Conservation (phyloP, 2,888 invertebrate species). For the Leptopterna dolabrata region DNA sequence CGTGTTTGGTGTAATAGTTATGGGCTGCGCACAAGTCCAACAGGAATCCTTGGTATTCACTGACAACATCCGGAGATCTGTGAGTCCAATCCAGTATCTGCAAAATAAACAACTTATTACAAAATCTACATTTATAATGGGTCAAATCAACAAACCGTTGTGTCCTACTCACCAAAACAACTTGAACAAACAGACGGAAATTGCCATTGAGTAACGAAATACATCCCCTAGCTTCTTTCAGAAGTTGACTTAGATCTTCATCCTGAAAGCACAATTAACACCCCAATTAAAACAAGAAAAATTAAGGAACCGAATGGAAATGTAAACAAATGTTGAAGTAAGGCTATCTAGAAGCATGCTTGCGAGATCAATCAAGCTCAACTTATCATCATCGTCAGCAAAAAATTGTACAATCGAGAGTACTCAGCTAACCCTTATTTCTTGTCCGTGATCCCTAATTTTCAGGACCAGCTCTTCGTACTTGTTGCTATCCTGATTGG, state of each 20-base stretch:
- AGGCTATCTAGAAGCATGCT: too few species aligned
- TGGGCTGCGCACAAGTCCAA: slow-evolving; percentile 78
- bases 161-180: slow-evolving; percentile 68
- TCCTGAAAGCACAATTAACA: slow-evolving; percentile 68
- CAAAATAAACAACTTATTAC: not conserved
- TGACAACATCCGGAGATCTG: slow-evolving; percentile 69
- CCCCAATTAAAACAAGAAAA: too few species aligned
- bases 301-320: too few species aligned
- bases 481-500: slow-evolving; percentile 67
- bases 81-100: slow-evolving; percentile 72
- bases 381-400: too few species aligned
- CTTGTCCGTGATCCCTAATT: slow-evolving; percentile 69
- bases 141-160: too few species aligned
- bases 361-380: not conserved
- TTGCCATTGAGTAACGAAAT: slow-evolving; percentile 72
- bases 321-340: too few species aligned
- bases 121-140: not conserved
- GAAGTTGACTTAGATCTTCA: slow-evolving; percentile 70
- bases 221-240: slow-evolving; percentile 72
- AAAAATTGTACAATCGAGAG: not conserved
- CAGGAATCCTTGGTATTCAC: slow-evolving; percentile 74
- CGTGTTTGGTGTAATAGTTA: slow-evolving; percentile 73
- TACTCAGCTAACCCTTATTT: slow-evolving; percentile 67
- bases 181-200: slow-evolving; percentile 73
- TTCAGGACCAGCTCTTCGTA: slow-evolving; percentile 70